Evolutionary conservation across 2,888 invertebrate genomes (phyloP).

Genomic region (Dione juno): DNA sequence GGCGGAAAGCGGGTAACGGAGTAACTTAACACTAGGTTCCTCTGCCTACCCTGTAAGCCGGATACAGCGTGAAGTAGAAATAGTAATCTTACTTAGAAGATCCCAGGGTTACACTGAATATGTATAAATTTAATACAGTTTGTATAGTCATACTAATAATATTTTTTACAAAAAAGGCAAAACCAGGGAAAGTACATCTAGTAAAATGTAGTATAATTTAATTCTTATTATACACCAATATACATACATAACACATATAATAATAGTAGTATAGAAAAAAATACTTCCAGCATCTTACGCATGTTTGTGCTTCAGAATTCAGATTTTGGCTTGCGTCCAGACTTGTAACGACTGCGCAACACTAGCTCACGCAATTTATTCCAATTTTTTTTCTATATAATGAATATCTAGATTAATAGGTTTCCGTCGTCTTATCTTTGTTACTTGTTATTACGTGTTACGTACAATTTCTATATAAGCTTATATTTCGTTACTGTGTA

Average conservation of each 20-base stretch:
- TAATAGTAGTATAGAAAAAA: constrained; percentile 14
- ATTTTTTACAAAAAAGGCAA: background rate
- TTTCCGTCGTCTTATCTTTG: background rate
- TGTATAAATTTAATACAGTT: no score
- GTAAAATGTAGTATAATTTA: background rate
- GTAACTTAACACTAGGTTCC: no score
- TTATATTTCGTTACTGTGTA: no score
- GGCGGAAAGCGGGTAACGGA: no score
- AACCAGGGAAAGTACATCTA: background rate
- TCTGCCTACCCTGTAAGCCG: no score
- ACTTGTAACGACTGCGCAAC: constrained; percentile 52
- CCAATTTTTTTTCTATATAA: constrained; percentile 25
- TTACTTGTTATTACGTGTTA: background rate
- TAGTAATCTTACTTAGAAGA: no score
- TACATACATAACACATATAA: background rate
- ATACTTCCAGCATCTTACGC: constrained; percentile 30
- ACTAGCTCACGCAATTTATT: constrained; percentile 25
- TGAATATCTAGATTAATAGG: constrained; percentile 13
- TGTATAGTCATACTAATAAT: no score
- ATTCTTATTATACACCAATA: background rate
- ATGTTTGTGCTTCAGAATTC: constrained; percentile 38
- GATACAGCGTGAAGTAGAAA: no score
- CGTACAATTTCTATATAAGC: background rate
- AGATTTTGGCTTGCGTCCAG: constrained; percentile 54
- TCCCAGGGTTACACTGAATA: no score